Evolutionary conservation across 2,113 vertebrate genomes (phyloP).

Genomic region (Xiphorhynchus elegans): DNA sequence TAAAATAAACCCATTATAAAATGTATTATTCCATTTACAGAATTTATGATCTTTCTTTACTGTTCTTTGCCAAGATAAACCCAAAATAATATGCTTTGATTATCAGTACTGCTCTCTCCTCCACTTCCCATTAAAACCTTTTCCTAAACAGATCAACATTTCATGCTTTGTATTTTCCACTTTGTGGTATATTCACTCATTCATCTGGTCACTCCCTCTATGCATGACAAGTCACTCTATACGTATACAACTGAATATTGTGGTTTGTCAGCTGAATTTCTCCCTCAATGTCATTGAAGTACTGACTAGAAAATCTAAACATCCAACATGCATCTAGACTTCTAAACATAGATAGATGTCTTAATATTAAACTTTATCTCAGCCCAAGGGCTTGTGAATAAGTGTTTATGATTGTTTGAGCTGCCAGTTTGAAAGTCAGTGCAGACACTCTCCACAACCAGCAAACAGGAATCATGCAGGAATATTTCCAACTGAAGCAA

Average conservation of each 20-base stretch:
- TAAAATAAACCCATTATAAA: background rate
- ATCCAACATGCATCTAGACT: background rate
- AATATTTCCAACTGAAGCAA: background rate
- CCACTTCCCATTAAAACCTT: background rate
- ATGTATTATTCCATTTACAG: background rate
- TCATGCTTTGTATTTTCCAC: background rate
- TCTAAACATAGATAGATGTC: background rate
- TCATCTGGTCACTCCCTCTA: background rate
- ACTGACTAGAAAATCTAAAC: background rate
- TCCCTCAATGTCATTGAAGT: background rate
- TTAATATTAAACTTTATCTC: background rate
- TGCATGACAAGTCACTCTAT: background rate
- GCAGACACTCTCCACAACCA: background rate
- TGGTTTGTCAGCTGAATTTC: background rate
- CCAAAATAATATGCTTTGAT: background rate
- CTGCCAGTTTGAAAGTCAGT: background rate
- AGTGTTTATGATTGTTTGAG: background rate
- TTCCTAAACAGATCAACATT: background rate
- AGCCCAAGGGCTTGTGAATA: background rate
- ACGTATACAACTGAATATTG: background rate
- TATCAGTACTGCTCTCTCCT: background rate
- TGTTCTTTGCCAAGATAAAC: background rate
- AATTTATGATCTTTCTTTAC: background rate
- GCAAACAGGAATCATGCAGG: background rate
- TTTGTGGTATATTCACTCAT: background rate